Conservation (phyloP, 2,797 vertebrate genomes). For the Syndactyla subalaris region DNA sequence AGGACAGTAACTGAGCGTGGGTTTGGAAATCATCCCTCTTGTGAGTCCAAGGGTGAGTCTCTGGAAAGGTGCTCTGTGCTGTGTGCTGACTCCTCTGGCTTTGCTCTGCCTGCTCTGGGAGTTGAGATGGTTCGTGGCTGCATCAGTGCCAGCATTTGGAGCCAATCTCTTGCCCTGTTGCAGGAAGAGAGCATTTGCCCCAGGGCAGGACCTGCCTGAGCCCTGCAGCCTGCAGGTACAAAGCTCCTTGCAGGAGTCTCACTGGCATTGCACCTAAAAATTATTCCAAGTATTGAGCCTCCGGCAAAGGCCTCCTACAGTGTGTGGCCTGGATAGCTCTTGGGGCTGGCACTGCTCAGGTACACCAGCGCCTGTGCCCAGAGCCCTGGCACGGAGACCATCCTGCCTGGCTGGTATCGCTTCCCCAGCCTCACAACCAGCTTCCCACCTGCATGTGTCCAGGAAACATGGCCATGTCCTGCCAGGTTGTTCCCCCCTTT, state of each 20-base stretch:
- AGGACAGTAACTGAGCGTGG: background rate
- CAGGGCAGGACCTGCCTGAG: background rate
- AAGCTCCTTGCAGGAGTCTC: background rate
- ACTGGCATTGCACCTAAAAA: background rate
- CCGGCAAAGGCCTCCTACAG: background rate
- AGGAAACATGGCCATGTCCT: background rate
- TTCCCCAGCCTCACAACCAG: background rate
- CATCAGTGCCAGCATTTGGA: background rate
- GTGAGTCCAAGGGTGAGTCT: background rate
- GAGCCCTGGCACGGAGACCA: background rate
- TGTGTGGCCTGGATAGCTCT: conserved; percentile 16
- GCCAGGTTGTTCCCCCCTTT: background rate
- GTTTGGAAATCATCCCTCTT: background rate
- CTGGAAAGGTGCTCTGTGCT: background rate
- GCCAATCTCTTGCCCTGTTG: background rate
- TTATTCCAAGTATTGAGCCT: background rate
- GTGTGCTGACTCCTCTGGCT: background rate
- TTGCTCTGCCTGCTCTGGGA: background rate
- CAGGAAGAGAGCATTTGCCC: background rate
- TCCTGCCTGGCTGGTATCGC: background rate
- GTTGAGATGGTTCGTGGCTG: rapidly evolving
- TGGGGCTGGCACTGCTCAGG: background rate
- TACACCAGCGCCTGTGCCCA: background rate
- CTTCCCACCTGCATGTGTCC: background rate
- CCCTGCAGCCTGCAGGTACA: background rate